Percentiles rank a stretch among this genome's conserved stretches.
phyloP scores from a whole-genome alignment of 2,888 invertebrate species.

The Baronia brevicornis region DNA sequence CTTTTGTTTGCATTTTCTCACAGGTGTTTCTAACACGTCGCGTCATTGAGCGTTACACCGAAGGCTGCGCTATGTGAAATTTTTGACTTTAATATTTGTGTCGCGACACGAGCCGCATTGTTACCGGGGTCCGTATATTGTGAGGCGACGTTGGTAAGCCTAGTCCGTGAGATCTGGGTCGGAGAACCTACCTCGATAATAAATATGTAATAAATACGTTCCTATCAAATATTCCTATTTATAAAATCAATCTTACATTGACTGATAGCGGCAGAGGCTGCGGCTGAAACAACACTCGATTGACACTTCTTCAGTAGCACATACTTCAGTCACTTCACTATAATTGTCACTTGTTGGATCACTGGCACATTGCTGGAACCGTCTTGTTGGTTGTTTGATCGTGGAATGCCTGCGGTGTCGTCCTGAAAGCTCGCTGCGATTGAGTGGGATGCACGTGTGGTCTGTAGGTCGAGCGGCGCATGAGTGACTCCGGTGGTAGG shows the following conservation, averaged over 20 bases:
- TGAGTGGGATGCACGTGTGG: conserved; percentile 64
- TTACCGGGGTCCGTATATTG: conserved; percentile 55
- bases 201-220: no score
- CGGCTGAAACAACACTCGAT: conserved; percentile 53
- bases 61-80: conserved; percentile 67
- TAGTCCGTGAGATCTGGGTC: conserved; percentile 70
- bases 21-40: conserved; percentile 55
- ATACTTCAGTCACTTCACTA: conserved; percentile 62
- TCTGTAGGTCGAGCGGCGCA: conserved; percentile 65
- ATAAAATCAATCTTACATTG: conserved; percentile 61
- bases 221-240: no score
- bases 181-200: no score
- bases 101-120: conserved; percentile 61
- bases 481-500: conserved; percentile 72
- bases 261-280: conserved; percentile 67
- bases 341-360: conserved; percentile 51
- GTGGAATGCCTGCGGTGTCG: conserved; percentile 31
- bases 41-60: conserved; percentile 66
- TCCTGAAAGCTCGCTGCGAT: conserved; percentile 42
- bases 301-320: conserved; percentile 50
- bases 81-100: conserved; percentile 58
- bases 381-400: conserved; percentile 40
- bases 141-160: conserved; percentile 33
- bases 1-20: conserved; percentile 68
- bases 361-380: conserved; percentile 61